Conservation (phyloP, 2,797 vertebrate genomes). For the Muraenolepis orangiensis region DNA sequence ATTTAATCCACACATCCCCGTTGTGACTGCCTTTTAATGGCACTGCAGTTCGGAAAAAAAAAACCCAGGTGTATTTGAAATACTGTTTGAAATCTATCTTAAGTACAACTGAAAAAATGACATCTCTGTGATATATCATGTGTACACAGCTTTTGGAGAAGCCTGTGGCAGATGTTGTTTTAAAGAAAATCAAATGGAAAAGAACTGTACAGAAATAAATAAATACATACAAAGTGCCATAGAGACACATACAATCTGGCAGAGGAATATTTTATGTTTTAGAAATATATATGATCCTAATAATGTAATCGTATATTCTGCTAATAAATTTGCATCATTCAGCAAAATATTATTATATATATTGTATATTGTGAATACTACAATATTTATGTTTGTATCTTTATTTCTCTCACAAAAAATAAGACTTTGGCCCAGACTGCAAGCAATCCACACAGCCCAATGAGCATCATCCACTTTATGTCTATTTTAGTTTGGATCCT, state of each 20-base stretch:
- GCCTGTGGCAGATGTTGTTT: background rate
- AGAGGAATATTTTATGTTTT: background rate
- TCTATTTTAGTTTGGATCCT: background rate
- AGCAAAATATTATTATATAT: background rate
- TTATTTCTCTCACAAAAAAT: background rate
- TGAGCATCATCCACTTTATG: slow-evolving; percentile 6
- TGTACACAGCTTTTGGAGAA: background rate
- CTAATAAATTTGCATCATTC: background rate
- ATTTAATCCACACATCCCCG: background rate
- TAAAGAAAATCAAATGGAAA: background rate
- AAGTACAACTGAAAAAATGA: background rate
- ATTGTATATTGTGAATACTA: too few species aligned
- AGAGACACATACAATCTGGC: background rate
- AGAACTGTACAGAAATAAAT: background rate
- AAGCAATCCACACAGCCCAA: background rate
- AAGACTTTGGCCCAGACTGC: background rate
- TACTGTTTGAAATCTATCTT: background rate
- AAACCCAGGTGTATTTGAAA: background rate
- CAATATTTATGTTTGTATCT: background rate
- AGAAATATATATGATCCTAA: too few species aligned
- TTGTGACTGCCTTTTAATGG: too few species aligned
- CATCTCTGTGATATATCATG: background rate
- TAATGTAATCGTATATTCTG: background rate
- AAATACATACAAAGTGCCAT: background rate
- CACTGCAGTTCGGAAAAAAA: too few species aligned